Percentiles rank a stretch among this genome's conserved stretches.
Evolutionary conservation across 2,797 vertebrate species (phyloP).

Genomic region (Amazonetta brasiliensis): DNA sequence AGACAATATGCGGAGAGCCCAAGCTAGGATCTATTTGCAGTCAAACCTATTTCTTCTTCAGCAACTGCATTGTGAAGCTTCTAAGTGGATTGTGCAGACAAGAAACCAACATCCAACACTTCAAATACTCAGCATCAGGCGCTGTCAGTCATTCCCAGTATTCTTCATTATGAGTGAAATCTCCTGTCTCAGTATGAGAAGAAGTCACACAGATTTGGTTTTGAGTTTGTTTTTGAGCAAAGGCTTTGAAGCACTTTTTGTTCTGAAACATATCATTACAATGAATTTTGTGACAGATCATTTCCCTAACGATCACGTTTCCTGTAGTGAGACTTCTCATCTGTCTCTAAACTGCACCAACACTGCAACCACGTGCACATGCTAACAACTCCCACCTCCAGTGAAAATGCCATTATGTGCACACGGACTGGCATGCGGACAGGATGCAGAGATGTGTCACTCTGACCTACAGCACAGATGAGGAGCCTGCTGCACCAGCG

Average conservation of each 20-base stretch:
- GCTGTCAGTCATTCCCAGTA: background rate
- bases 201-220: background rate
- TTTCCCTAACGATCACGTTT: conserved; percentile 48
- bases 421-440: background rate
- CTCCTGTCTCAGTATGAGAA: background rate
- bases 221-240: conserved; percentile 38
- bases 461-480: background rate
- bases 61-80: background rate
- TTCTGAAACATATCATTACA: conserved; percentile 31
- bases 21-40: background rate
- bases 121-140: conserved; percentile 24
- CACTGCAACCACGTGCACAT: background rate
- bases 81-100: background rate
- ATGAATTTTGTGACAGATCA: conserved; percentile 1
- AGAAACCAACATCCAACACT: background rate
- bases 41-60: background rate
- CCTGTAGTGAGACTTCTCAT: conserved; percentile 28
- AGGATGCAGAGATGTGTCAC: background rate
- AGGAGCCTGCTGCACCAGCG: background rate
- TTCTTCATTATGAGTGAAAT: conserved; percentile 14
- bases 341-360: background rate
- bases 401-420: background rate
- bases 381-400: background rate
- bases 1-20: background rate
- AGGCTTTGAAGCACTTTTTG: conserved; percentile 44